Evolutionary conservation across 2,797 vertebrate genomes (phyloP).

Genomic region (Mallotus villosus): DNA sequence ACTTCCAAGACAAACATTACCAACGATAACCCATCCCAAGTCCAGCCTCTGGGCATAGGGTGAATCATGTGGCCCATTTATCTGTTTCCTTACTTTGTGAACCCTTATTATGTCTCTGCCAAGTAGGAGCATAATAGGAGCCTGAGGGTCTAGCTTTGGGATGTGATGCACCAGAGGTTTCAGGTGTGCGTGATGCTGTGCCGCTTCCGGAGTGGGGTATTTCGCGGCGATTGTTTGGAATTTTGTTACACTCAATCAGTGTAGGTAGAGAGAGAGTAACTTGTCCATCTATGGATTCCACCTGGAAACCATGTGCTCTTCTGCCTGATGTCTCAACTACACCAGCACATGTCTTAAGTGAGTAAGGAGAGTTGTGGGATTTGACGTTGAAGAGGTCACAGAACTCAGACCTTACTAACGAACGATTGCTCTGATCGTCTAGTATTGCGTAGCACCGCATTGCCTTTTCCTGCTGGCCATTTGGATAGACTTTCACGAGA

Average conservation of each 20-base stretch:
- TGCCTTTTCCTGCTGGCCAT: not conserved
- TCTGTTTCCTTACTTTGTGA: slow-evolving; percentile 15
- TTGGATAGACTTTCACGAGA: slow-evolving; percentile 7
- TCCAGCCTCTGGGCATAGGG: slow-evolving; percentile 21
- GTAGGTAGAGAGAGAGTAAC: not conserved
- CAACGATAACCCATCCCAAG: slow-evolving; percentile 26
- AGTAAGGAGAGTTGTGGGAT: not conserved
- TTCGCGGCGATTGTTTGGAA: too few relatives aligned
- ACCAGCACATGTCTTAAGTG: slow-evolving; percentile 24
- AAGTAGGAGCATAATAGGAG: not conserved
- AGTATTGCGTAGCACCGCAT: not conserved
- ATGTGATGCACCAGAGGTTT: not conserved
- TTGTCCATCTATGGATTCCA: not conserved
- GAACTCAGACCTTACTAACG: slow-evolving; percentile 8
- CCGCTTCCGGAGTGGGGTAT: not conserved
- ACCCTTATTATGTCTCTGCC: slow-evolving; percentile 9
- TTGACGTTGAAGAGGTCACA: not conserved
- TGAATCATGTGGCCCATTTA: slow-evolving; percentile 1
- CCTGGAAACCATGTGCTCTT: not conserved
- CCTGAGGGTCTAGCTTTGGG: not conserved
- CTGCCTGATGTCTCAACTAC: not conserved
- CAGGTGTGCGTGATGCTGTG: not conserved
- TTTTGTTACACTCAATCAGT: too few relatives aligned
- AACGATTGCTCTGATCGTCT: slow-evolving; percentile 11
- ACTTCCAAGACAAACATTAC: slow-evolving; percentile 16